phyloP scores from a whole-genome alignment of 2,888 invertebrate species.

The Gnatocerus cornutus region DNA sequence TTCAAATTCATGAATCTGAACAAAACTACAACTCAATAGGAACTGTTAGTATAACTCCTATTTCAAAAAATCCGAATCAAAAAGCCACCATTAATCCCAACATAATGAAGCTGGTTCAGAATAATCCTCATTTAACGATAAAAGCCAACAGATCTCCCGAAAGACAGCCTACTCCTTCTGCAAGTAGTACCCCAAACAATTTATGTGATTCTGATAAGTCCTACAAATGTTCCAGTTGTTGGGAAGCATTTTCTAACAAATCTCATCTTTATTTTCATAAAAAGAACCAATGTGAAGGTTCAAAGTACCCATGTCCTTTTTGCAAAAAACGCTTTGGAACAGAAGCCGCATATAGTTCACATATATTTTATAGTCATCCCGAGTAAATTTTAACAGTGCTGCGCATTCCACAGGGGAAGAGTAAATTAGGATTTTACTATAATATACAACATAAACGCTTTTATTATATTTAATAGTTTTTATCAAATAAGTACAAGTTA shows the following conservation, averaged over 20 bases:
- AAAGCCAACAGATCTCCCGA: constrained; percentile 57
- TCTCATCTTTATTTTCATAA: constrained; percentile 71
- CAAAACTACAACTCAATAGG: constrained; percentile 53
- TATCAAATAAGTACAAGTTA: constrained; percentile 10
- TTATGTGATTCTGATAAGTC: constrained; percentile 57
- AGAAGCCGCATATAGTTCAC: constrained; percentile 70
- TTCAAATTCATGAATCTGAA: constrained; percentile 68
- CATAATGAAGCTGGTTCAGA: constrained; percentile 68
- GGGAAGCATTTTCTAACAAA: constrained; percentile 69
- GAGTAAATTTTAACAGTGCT: constrained; percentile 61
- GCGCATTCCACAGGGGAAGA: constrained; percentile 29
- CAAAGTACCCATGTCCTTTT: constrained; percentile 70
- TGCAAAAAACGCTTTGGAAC: constrained; percentile 71
- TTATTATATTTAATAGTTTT: constrained; percentile 11
- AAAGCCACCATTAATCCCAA: constrained; percentile 64
- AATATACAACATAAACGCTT: constrained; percentile 8
- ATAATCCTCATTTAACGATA: constrained; percentile 69
- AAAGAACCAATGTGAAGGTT: constrained; percentile 70
- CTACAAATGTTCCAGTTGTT: constrained; percentile 70
- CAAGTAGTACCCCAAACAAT: constrained; percentile 38
- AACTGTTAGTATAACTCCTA: constrained; percentile 69
- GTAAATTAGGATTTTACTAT: constrained; percentile 30
- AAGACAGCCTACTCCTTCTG: constrained; percentile 38
- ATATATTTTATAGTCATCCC: constrained; percentile 71
- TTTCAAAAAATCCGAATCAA: constrained; percentile 64